Evolutionary conservation across 1,140 invertebrate genomes (phyloP).

Genomic region (Colletes gigas): DNA sequence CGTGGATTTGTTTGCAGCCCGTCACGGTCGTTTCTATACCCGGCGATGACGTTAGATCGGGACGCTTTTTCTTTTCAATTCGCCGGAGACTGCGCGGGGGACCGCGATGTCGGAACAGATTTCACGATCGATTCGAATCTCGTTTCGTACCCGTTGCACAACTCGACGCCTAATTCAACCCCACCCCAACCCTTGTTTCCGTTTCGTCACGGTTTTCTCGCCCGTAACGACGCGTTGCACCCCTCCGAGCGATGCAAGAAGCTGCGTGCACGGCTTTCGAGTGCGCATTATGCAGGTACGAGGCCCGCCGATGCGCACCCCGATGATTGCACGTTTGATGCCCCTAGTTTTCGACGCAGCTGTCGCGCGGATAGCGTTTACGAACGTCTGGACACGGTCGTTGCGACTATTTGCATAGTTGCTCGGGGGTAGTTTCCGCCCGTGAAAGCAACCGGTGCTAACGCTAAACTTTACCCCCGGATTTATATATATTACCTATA

Average conservation of each 20-base stretch:
- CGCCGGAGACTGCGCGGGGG: background rate
- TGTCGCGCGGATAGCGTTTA: background rate
- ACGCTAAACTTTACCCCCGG: too few relatives aligned
- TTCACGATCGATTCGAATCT: slow-evolving; percentile 55
- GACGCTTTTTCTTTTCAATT: background rate
- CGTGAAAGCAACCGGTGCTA: too few relatives aligned
- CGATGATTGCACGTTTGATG: background rate
- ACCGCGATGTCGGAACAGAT: slow-evolving; percentile 40
- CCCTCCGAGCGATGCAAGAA: slow-evolving; percentile 16
- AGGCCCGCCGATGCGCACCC: background rate
- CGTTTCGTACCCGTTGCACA: slow-evolving; percentile 38
- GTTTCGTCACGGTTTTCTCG: background rate
- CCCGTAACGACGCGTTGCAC: background rate
- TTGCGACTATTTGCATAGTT: background rate
- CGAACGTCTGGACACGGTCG: background rate
- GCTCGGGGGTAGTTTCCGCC: background rate
- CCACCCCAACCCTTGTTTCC: background rate
- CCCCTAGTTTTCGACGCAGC: background rate
- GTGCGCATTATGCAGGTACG: slow-evolving; percentile 6
- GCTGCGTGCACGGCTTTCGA: background rate
- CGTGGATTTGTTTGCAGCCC: slow-evolving; percentile 8
- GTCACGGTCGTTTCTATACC: slow-evolving; percentile 26
- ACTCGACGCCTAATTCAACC: slow-evolving; percentile 46
- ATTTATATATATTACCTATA: too few relatives aligned
- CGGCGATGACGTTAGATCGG: slow-evolving; percentile 27